A percentile compares a stretch with the other conserved stretches of the same genome.
phyloP scores from a whole-genome alignment of 2,113 vertebrate genomes.

The Mugil cephalus region DNA sequence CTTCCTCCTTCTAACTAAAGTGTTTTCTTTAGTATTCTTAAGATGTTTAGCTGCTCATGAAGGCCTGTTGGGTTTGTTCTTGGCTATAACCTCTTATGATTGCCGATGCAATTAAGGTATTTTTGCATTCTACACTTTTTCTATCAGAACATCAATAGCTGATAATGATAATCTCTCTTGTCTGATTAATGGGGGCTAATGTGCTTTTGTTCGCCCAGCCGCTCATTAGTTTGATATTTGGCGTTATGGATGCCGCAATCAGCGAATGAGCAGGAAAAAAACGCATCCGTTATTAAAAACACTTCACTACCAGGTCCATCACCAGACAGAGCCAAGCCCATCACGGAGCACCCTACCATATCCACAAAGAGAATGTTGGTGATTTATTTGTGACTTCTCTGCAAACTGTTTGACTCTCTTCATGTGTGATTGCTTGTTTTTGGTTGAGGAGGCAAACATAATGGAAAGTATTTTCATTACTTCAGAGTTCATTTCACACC shows the following conservation, averaged over 20 bases:
- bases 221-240: constrained; percentile 46
- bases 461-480: constrained; percentile 57
- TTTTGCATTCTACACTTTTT: neutral
- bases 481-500: constrained; percentile 41
- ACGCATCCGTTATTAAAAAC: constrained; percentile 44
- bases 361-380: constrained; percentile 7
- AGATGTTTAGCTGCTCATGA: neutral
- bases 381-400: constrained; percentile 36
- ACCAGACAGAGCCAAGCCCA: constrained; percentile 15
- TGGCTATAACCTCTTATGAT: neutral
- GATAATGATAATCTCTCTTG: constrained; percentile 7
- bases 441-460: constrained; percentile 48
- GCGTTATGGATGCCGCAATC: constrained; percentile 40
- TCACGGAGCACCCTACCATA: constrained; percentile 24
- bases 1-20: no score
- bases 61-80: neutral
- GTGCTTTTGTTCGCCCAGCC: constrained; percentile 15
- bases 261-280: constrained; percentile 6
- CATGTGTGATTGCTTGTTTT: constrained; percentile 38
- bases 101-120: rapidly evolving
- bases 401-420: constrained; percentile 20
- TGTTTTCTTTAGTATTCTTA: no score
- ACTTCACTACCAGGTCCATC: neutral
- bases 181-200: constrained; percentile 38
- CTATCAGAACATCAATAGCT: neutral